phyloP scores from a whole-genome alignment of 2,888 invertebrate species.

The Escarpia spicata region DNA sequence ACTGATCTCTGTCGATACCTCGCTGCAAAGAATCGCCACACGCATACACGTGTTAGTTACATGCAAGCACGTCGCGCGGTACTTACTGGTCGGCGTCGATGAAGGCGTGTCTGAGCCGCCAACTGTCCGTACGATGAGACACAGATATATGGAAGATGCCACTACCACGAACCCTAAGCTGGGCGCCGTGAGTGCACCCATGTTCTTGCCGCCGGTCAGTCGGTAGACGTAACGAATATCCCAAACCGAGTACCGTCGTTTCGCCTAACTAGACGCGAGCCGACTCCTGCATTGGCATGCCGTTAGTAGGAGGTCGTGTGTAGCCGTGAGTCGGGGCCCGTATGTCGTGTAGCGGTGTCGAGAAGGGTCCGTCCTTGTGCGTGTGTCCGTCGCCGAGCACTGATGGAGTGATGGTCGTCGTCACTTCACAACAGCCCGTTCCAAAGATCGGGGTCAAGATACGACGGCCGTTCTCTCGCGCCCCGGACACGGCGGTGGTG shows the following conservation, averaged over 20 bases:
- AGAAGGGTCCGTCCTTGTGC: background rate
- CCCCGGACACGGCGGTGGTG: background rate
- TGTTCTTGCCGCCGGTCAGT: background rate
- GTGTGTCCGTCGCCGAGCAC: background rate
- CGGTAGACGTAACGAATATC: background rate
- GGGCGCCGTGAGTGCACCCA: background rate
- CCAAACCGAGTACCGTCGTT: background rate
- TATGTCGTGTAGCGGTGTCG: too few relatives aligned
- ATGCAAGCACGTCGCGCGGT: background rate
- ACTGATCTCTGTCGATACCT: background rate
- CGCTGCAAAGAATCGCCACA: too few relatives aligned
- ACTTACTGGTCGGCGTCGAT: background rate
- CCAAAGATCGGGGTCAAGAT: slow-evolving; percentile 16
- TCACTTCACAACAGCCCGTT: background rate
- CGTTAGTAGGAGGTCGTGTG: background rate
- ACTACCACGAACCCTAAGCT: background rate
- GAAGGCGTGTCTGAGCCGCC: background rate
- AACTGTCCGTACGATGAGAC: background rate
- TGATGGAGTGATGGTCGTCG: background rate
- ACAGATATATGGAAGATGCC: background rate
- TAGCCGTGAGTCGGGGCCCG: background rate
- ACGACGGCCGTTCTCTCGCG: background rate
- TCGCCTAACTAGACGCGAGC: background rate
- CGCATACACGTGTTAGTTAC: background rate
- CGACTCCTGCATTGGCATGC: background rate